These are phyloP conservation scores for Lasioglossum baleicum DNA, from an alignment of 1,140 invertebrate species.

Conservation along the genomic window DNA sequence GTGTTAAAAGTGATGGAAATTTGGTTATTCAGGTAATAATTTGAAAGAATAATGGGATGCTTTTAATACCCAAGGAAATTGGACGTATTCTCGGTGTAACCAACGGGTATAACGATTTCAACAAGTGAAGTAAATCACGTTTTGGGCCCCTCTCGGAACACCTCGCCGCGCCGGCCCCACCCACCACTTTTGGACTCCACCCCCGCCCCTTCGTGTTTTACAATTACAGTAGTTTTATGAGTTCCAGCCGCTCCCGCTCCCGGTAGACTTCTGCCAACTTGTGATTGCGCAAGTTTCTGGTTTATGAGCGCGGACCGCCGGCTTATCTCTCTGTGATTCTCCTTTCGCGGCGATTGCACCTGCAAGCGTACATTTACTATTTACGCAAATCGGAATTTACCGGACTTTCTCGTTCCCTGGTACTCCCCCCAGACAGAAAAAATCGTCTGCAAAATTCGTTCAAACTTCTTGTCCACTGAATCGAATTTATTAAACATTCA, in stretches of 20 bases:
- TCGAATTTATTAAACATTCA: too few species aligned
- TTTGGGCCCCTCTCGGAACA: constrained; percentile 41
- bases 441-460: not conserved
- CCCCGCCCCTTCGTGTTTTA: constrained; percentile 70
- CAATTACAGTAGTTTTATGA: constrained; percentile 76
- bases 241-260: constrained; percentile 63
- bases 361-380: constrained; percentile 16
- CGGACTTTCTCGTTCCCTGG: not conserved
- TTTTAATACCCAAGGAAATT: not conserved
- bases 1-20: too few species aligned
- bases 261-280: constrained; percentile 69
- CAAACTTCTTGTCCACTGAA: too few species aligned
- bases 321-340: constrained; percentile 65
- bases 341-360: constrained; percentile 50
- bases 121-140: constrained; percentile 66
- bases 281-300: constrained; percentile 73
- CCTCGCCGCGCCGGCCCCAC: constrained; percentile 40
- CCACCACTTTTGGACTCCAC: constrained; percentile 46
- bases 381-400: constrained; percentile 27
- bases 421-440: too few species aligned
- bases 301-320: constrained; percentile 67
- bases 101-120: constrained; percentile 50
- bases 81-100: not conserved
- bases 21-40: not conserved
- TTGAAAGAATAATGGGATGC: not conserved